phyloP scores from a whole-genome alignment of 2,113 vertebrate species.

The Esox niger region DNA sequence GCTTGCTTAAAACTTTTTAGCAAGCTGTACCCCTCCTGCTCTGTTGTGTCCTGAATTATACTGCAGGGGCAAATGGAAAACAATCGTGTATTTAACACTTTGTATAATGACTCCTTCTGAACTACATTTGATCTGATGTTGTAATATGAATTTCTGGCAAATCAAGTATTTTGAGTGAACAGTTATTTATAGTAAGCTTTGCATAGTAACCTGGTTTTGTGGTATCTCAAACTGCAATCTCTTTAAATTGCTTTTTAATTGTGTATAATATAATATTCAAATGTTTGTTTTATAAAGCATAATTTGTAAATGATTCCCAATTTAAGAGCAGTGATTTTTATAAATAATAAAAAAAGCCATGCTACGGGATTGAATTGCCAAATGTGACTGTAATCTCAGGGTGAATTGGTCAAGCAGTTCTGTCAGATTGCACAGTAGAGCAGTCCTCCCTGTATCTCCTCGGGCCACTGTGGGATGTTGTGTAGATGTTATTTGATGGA shows the following conservation, averaged over 20 bases:
- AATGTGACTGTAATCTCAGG: conserved; percentile 86
- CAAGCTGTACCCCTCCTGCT: conserved; percentile 31
- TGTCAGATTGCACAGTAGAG: conserved; percentile 45
- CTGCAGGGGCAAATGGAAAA: conserved; percentile 78
- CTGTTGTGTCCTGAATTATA: conserved; percentile 81
- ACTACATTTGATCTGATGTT: conserved; percentile 86
- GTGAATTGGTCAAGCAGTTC: conserved; percentile 57
- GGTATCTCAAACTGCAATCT: conserved; percentile 81
- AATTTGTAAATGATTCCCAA: conserved; percentile 84
- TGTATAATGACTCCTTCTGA: conserved; percentile 70
- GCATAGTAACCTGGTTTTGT: conserved; percentile 88
- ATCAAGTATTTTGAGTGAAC: conserved; percentile 90
- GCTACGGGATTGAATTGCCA: conserved; percentile 91
- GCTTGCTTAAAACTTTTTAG: conserved; percentile 25
- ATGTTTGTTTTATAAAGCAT: conserved; percentile 86
- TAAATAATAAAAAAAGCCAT: conserved; percentile 80
- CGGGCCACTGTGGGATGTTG: conserved; percentile 35
- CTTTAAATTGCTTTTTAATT: conserved; percentile 84
- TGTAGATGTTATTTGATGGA: conserved; percentile 49
- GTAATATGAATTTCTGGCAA: conserved; percentile 93
- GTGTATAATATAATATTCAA: conserved; percentile 81
- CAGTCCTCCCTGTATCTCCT: conserved; percentile 38
- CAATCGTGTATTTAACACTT: conserved; percentile 93
- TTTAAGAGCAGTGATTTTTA: conserved; percentile 47
- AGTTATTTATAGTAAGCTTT: conserved; percentile 94